Evolutionary conservation across 2,113 vertebrate genomes (phyloP).

Genomic region (Ciconia stormi): DNA sequence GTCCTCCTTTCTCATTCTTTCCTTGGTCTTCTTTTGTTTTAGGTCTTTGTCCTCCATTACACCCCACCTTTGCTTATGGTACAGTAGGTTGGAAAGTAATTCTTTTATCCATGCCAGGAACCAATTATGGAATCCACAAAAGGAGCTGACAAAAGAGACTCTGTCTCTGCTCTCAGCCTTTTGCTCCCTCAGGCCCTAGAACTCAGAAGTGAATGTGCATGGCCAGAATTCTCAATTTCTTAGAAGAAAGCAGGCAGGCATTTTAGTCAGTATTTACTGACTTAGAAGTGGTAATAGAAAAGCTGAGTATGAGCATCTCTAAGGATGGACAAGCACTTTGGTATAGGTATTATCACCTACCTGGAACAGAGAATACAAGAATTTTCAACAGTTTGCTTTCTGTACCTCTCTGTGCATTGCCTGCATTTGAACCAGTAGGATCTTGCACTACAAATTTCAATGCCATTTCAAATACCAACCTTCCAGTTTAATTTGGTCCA

Average conservation of each 20-base stretch:
- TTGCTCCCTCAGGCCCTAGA: slow-evolving; percentile 30
- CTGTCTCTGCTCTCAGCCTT: slow-evolving; percentile 41
- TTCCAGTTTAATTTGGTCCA: background rate
- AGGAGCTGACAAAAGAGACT: slow-evolving; percentile 53
- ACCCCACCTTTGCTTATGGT: slow-evolving; percentile 29
- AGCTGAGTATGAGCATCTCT: background rate
- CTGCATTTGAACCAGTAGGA: background rate
- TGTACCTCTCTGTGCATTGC: background rate
- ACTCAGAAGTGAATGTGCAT: slow-evolving; percentile 6
- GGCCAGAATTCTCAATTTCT: slow-evolving; percentile 41
- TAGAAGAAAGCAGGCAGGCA: slow-evolving; percentile 16
- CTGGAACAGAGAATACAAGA: background rate
- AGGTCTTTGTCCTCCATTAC: background rate
- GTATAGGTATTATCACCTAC: background rate
- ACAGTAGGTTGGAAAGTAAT: slow-evolving; percentile 35
- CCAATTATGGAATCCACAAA: slow-evolving; percentile 52
- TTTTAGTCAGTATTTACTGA: slow-evolving; percentile 23
- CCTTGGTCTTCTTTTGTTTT: background rate
- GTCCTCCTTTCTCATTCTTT: background rate
- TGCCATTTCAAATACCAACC: background rate
- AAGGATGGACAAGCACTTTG: background rate
- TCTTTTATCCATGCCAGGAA: slow-evolving; percentile 42
- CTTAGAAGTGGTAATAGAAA: slow-evolving; percentile 21
- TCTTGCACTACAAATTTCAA: background rate
- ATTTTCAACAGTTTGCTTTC: background rate